Evolutionary conservation across 2,113 vertebrate genomes (phyloP).

Genomic region (Terrapene triunguis): DNA sequence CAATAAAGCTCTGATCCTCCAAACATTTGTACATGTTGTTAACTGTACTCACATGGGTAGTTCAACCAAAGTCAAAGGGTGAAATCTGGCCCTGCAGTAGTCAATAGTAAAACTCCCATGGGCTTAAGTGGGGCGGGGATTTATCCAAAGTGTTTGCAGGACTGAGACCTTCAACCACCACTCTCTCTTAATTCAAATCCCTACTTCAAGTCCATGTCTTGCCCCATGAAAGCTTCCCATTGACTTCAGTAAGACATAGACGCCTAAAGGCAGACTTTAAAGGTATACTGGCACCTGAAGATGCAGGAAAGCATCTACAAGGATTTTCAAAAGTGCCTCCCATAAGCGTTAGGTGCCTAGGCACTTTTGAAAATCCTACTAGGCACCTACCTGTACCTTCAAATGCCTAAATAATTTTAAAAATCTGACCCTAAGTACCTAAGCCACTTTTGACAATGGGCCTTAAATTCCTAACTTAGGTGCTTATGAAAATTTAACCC

Average conservation of each 20-base stretch:
- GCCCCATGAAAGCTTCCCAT: not conserved
- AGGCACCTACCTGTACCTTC: not conserved
- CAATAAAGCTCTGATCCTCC: not conserved
- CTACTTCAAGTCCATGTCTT: not conserved
- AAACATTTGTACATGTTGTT: not conserved
- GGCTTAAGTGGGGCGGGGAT: not conserved
- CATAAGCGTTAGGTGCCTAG: not conserved
- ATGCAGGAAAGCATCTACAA: not conserved
- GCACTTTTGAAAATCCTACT: not conserved
- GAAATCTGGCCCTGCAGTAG: not conserved
- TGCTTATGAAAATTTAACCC: not conserved
- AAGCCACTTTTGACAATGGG: not conserved
- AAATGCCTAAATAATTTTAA: not conserved
- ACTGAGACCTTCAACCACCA: not conserved
- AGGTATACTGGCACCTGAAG: not conserved
- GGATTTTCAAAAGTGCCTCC: not conserved
- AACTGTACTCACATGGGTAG: not conserved
- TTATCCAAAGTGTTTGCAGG: not conserved
- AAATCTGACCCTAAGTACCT: not conserved
- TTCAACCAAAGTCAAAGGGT: not conserved
- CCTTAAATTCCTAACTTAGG: not conserved
- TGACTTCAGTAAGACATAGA: not conserved
- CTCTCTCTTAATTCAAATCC: not conserved
- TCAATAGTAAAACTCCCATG: not conserved
- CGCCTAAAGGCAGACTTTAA: not conserved